A percentile compares a stretch with the other conserved stretches of the same genome.
These are phyloP conservation scores for Pachycephala philippinensis DNA, from an alignment of 2,113 vertebrate genomes.

Conservation along the genomic window DNA sequence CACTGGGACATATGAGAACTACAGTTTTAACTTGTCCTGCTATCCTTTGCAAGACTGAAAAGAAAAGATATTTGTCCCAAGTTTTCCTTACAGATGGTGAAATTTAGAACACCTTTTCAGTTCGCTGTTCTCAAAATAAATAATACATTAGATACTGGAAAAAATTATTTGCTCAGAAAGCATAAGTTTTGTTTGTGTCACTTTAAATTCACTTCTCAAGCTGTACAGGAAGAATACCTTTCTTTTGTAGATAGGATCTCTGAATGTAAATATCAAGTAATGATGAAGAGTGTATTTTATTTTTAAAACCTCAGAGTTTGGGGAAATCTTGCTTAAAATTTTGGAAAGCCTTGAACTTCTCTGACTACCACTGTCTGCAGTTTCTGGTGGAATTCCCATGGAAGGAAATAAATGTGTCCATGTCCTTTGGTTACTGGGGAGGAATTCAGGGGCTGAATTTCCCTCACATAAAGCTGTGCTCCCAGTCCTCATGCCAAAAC, in stretches of 20 bases:
- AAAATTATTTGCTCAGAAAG: neutral
- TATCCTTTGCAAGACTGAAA: neutral
- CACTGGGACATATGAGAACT: neutral
- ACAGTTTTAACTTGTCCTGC: neutral
- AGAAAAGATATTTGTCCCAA: neutral
- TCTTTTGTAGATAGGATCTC: neutral
- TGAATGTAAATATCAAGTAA: neutral
- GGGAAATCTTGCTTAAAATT: neutral
- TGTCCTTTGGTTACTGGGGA: neutral
- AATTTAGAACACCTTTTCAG: neutral
- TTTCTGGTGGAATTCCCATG: neutral
- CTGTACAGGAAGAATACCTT: neutral
- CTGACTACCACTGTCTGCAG: neutral
- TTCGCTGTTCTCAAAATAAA: neutral
- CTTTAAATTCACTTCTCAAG: neutral
- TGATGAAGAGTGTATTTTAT: neutral
- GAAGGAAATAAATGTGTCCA: neutral
- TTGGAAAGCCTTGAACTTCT: neutral
- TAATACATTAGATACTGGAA: neutral
- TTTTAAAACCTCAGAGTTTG: neutral
- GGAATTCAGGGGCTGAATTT: neutral
- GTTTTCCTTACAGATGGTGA: neutral
- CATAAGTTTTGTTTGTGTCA: neutral
- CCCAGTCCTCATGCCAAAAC: neutral
- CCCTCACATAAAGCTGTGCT: neutral